Evolutionary conservation across 2,888 invertebrate genomes (phyloP).

Genomic region (Amphipyra tragopoginis): DNA sequence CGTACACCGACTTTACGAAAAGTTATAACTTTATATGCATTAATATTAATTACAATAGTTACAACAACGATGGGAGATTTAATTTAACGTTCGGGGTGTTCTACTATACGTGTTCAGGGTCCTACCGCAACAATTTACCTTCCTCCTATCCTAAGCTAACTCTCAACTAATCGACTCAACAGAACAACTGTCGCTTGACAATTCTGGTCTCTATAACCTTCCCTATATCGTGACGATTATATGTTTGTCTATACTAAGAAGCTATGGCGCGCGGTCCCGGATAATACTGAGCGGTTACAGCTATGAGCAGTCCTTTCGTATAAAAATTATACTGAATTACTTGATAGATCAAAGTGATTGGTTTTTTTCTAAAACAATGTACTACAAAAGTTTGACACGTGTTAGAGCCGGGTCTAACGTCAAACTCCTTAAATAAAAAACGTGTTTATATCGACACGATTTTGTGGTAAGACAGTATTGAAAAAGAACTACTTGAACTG

Average conservation of each 20-base stretch:
- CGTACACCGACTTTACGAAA: conserved; percentile 61
- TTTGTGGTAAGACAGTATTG: too few relatives aligned
- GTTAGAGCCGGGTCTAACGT: too few relatives aligned
- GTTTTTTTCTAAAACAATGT: background rate
- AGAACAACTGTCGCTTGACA: conserved; percentile 26
- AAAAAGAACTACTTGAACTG: too few relatives aligned
- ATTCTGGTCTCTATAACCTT: conserved; percentile 49
- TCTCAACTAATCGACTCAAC: conserved; percentile 35
- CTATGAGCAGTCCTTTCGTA: conserved; percentile 44
- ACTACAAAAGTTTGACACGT: too few relatives aligned
- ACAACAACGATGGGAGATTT: conserved; percentile 65
- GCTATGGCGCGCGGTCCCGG: conserved; percentile 75
- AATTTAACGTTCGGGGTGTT: conserved; percentile 52
- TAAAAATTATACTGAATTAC: conserved; percentile 5
- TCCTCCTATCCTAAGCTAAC: conserved; percentile 43
- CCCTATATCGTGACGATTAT: conserved; percentile 52
- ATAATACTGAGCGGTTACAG: conserved; percentile 67
- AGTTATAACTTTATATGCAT: conserved; percentile 40
- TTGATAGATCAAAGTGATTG: background rate
- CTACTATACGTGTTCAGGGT: conserved; percentile 45
- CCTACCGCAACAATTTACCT: conserved; percentile 50
- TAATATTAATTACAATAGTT: conserved; percentile 50
- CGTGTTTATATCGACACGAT: too few relatives aligned
- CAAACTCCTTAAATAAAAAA: too few relatives aligned
- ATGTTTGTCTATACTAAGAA: conserved; percentile 59